A percentile compares a stretch with the other conserved stretches of the same genome.
Evolutionary conservation across 2,113 vertebrate species (phyloP).

Genomic region (Etheostoma cragini): DNA sequence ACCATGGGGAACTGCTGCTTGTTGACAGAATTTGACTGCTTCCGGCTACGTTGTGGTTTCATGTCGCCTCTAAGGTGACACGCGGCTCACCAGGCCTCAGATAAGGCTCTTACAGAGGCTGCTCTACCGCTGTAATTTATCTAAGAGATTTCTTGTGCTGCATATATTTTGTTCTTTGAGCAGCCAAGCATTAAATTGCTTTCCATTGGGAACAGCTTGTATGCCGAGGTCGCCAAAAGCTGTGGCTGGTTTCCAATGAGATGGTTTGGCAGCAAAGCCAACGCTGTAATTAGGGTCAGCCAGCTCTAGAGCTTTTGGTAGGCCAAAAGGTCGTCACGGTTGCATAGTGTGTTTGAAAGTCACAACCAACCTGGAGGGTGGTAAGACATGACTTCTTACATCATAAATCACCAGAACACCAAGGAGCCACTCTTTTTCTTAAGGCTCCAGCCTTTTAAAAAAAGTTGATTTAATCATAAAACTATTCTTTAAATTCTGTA

Average conservation of each 20-base stretch:
- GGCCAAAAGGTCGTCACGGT: constrained; percentile 54
- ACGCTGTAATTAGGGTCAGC: constrained; percentile 78
- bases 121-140: constrained; percentile 88
- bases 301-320: constrained; percentile 52
- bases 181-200: constrained; percentile 89
- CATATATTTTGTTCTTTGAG: constrained; percentile 84
- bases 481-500: not conserved
- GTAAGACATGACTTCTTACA: constrained; percentile 11
- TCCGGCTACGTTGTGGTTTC: constrained; percentile 73
- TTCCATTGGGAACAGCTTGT: constrained; percentile 86
- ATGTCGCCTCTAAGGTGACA: constrained; percentile 81
- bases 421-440: not conserved
- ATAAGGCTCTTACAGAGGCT: constrained; percentile 81
- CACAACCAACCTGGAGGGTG: constrained; percentile 50
- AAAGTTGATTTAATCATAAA: not conserved
- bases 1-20: constrained; percentile 67
- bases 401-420: constrained; percentile 23
- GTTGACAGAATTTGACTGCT: constrained; percentile 75
- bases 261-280: constrained; percentile 75
- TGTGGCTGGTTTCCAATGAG: constrained; percentile 74
- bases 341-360: constrained; percentile 65
- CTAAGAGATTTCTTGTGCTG: constrained; percentile 83
- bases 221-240: constrained; percentile 80
- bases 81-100: constrained; percentile 73
- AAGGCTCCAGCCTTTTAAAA: not conserved